Conservation (phyloP, 1,140 invertebrate genomes). For the Glossosoma conforme region DNA sequence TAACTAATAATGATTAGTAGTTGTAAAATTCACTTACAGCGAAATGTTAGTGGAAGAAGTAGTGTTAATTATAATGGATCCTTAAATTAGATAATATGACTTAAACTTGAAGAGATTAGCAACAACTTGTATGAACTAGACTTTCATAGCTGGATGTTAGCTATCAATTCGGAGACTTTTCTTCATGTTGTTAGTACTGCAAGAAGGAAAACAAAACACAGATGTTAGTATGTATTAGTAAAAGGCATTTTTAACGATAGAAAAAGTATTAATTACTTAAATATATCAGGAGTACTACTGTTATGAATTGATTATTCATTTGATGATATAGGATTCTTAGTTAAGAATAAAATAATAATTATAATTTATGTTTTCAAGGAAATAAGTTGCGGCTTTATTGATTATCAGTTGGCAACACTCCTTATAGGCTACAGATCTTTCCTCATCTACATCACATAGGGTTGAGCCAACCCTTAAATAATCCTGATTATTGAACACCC, state of each 20-base stretch:
- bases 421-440: too few species aligned
- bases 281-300: too few species aligned
- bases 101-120: conserved; percentile 22
- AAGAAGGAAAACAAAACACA: conserved; percentile 16
- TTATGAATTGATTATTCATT: too few species aligned
- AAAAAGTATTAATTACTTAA: neutral
- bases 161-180: conserved; percentile 14
- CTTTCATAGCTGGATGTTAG: conserved; percentile 26
- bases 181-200: conserved; percentile 30
- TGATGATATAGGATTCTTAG: too few species aligned
- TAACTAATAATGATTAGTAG: neutral
- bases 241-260: neutral
- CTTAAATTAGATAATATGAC: conserved; percentile 23
- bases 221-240: conserved; percentile 8
- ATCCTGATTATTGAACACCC: too few species aligned
- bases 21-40: conserved; percentile 22
- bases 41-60: conserved; percentile 26
- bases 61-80: conserved; percentile 17
- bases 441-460: too few species aligned
- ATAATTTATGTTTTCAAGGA: too few species aligned
- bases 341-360: too few species aligned
- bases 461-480: too few species aligned
- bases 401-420: too few species aligned
- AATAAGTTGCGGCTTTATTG: too few species aligned
- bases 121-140: conserved; percentile 17